Evolutionary conservation across 1,140 invertebrate species (phyloP).

Genomic region (Heliconius hermathena): DNA sequence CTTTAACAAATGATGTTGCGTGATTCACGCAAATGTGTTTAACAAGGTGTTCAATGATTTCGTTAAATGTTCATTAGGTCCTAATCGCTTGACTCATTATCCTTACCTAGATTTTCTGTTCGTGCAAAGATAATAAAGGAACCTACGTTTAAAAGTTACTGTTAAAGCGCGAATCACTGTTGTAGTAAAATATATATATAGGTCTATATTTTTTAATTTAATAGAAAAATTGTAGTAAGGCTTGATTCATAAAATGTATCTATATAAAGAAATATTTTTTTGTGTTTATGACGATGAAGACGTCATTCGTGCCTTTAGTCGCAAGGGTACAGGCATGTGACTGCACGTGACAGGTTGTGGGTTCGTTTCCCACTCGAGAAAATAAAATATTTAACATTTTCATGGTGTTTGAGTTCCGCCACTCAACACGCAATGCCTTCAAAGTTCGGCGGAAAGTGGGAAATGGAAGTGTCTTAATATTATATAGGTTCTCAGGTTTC

Average conservation of each 20-base stretch:
- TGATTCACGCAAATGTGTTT: background rate
- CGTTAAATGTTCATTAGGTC: background rate
- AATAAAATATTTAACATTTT: no score
- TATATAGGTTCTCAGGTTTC: no score
- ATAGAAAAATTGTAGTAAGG: no score
- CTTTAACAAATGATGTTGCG: background rate
- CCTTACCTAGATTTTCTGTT: background rate
- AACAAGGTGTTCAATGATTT: background rate
- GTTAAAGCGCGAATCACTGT: background rate
- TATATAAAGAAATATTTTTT: no score
- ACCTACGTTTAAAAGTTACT: background rate
- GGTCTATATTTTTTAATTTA: no score
- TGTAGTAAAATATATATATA: background rate
- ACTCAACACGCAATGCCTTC: background rate
- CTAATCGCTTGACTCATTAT: slow-evolving; percentile 10
- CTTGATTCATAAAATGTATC: no score
- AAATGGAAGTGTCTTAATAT: background rate
- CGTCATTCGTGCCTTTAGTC: no score
- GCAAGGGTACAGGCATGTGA: no score
- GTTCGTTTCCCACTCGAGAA: no score
- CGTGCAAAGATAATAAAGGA: background rate
- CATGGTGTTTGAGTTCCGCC: background rate
- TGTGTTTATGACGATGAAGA: no score
- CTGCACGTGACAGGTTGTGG: no score
- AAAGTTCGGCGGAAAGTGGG: background rate